Evolutionary conservation across 2,797 vertebrate species (phyloP).

Genomic region (Pyrocephalus nanus): DNA sequence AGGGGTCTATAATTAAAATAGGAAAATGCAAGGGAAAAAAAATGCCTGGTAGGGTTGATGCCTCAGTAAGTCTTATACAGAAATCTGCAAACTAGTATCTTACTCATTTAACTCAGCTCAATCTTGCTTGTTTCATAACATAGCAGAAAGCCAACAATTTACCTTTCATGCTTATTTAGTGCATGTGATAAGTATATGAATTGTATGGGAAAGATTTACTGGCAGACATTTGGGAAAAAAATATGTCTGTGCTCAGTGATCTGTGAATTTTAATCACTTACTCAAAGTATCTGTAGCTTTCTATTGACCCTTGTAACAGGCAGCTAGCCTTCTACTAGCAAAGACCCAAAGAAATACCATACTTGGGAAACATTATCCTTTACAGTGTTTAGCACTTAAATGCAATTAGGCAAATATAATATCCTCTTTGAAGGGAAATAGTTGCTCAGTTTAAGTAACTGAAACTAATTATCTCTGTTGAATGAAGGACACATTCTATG

Average conservation of each 20-base stretch:
- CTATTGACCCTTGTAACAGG: constrained; percentile 22
- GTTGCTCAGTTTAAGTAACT: constrained; percentile 67
- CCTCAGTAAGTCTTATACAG: background rate
- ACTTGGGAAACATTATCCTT: constrained; percentile 58
- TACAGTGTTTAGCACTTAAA: constrained; percentile 65
- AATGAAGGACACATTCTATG: constrained; percentile 58
- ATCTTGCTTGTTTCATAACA: constrained; percentile 7
- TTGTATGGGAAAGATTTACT: background rate
- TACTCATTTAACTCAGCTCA: constrained; percentile 2
- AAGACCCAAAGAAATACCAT: background rate
- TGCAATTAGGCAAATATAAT: constrained; percentile 73
- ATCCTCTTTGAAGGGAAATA: constrained; percentile 70
- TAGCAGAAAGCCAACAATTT: constrained; percentile 25
- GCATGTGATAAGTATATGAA: constrained; percentile 25
- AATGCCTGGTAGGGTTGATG: background rate
- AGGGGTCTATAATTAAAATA: constrained; percentile 30
- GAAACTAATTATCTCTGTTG: constrained; percentile 68
- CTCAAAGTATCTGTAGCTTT: constrained; percentile 41
- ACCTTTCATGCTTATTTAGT: constrained; percentile 19
- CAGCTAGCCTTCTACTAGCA: background rate
- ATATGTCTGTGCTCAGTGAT: background rate
- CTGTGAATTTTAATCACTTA: constrained; percentile 24
- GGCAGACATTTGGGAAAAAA: background rate
- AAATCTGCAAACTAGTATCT: background rate
- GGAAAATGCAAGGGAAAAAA: background rate